A percentile compares a stretch with the other conserved stretches of the same genome.
Evolutionary conservation across 1,140 invertebrate genomes (phyloP).

Genomic region (Conus betulinus): DNA sequence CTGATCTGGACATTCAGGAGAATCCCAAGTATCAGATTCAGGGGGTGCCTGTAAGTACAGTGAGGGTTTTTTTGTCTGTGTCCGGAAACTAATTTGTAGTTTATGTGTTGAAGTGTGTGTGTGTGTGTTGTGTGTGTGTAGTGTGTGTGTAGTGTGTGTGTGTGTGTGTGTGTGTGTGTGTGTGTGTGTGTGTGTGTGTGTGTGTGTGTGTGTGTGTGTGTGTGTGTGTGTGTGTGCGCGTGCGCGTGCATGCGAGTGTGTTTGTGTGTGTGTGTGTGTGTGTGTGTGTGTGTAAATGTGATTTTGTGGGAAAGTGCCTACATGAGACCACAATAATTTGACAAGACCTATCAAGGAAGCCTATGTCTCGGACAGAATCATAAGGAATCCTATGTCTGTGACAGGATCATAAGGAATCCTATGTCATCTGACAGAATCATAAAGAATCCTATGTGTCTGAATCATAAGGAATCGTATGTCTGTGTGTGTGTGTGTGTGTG

Average conservation of each 20-base stretch:
- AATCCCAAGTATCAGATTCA: conserved; percentile 35
- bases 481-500: conserved; percentile 21
- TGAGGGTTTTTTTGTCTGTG: too few relatives aligned
- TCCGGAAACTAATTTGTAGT: not conserved
- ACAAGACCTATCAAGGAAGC: not conserved
- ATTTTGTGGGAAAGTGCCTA: not conserved
- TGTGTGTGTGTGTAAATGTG: not conserved
- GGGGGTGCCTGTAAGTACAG: conserved; percentile 35
- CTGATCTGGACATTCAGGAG: conserved; percentile 30
- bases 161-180: not conserved
- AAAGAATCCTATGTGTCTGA: not conserved
- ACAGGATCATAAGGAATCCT: too few relatives aligned
- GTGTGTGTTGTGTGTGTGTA: too few relatives aligned
- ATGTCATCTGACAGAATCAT: not conserved
- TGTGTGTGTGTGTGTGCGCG: too few relatives aligned
- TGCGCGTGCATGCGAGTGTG: too few relatives aligned
- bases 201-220: too few relatives aligned
- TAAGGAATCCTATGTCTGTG: not conserved
- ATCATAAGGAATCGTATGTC: not conserved
- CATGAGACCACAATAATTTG: not conserved
- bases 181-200: not conserved
- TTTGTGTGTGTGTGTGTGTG: too few relatives aligned
- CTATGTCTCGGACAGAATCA: not conserved
- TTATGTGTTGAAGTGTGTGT: not conserved
- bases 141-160: not conserved